These are phyloP conservation scores for Cromileptes altivelis DNA, from an alignment of 2,113 vertebrate genomes.

Conservation along the genomic window DNA sequence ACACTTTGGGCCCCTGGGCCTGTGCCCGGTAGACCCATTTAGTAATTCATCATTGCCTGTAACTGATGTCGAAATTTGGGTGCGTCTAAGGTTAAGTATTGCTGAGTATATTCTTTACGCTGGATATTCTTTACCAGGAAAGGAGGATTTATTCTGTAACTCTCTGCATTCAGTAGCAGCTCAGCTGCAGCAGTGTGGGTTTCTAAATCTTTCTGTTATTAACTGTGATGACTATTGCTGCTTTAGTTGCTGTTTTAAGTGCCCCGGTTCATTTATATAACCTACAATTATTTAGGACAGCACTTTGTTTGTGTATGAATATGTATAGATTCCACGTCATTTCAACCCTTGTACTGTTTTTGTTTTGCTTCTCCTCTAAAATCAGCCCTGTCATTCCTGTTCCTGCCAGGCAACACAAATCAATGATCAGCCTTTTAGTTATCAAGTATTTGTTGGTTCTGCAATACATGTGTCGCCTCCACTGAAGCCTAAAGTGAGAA, in stretches of 20 bases:
- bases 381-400: slow-evolving; percentile 3
- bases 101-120: background rate
- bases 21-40: too few relatives aligned
- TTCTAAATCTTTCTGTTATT: background rate
- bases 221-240: background rate
- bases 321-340: background rate
- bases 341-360: background rate
- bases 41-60: background rate
- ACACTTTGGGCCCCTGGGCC: too few relatives aligned
- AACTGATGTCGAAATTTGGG: background rate
- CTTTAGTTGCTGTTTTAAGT: background rate
- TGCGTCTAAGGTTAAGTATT: background rate
- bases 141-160: background rate
- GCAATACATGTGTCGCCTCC: background rate
- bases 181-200: background rate
- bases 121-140: background rate
- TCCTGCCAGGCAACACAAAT: slow-evolving; percentile 16
- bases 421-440: slow-evolving; percentile 16
- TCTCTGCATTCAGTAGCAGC: background rate
- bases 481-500: slow-evolving; percentile 20
- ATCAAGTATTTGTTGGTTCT: slow-evolving; percentile 25
- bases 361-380: background rate
- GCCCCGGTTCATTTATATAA: background rate
- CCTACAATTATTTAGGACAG: background rate
- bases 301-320: background rate